Conservation (phyloP, 1,140 invertebrate species). For the Eurosta solidaginis region DNA sequence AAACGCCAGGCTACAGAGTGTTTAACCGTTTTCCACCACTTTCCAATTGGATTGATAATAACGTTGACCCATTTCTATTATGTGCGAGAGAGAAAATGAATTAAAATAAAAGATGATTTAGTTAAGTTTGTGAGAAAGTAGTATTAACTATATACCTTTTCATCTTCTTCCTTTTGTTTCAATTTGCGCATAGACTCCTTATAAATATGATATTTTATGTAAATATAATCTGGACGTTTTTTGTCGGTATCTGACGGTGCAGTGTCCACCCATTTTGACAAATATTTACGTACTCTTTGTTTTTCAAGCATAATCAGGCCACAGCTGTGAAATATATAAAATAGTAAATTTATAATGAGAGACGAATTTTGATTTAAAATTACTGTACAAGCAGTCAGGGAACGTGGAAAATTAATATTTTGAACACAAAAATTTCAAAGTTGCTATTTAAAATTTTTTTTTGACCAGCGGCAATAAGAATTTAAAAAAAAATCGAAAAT, state of each 20-base stretch:
- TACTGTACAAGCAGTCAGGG: no score
- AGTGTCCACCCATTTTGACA: slow-evolving; percentile 48
- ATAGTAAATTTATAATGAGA: background rate
- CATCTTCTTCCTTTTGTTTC: slow-evolving; percentile 53
- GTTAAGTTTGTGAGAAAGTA: no score
- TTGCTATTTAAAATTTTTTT: no score
- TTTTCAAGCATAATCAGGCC: slow-evolving; percentile 51
- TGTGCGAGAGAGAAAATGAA: slow-evolving; percentile 32
- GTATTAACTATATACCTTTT: no score
- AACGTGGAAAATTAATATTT: no score
- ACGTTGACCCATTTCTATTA: slow-evolving; percentile 55
- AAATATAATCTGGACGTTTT: slow-evolving; percentile 56
- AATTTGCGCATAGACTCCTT: slow-evolving; percentile 56
- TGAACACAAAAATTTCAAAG: no score
- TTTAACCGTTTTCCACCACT: slow-evolving; percentile 61
- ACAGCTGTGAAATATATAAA: slow-evolving; percentile 43
- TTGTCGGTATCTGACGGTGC: slow-evolving; percentile 49
- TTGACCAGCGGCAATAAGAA: no score
- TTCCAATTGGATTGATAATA: slow-evolving; percentile 57
- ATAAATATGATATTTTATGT: slow-evolving; percentile 59
- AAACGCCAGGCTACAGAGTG: slow-evolving; percentile 61
- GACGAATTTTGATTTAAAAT: no score
- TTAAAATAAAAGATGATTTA: background rate
- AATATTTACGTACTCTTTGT: slow-evolving; percentile 45
- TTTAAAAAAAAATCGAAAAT: no score